Evolutionary conservation across 2,888 invertebrate genomes (phyloP), one percentile per base, ranked within the genome.

Genomic region (Machimus rusticus): DNA sequence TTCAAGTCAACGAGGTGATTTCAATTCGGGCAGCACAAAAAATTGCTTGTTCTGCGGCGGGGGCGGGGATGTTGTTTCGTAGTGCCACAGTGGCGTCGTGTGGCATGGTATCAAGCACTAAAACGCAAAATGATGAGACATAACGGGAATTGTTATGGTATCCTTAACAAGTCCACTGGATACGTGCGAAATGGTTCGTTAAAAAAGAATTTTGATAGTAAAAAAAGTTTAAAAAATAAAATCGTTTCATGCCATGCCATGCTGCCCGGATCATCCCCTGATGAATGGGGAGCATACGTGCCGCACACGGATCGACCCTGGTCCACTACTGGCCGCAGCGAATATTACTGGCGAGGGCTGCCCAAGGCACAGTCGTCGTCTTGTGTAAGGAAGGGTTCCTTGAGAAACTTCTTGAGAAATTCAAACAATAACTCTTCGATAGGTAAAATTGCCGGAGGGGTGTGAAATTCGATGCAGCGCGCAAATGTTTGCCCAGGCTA

Each of bases 121-220:
- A 77, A 78, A 76, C 55, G 82, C 19, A 86, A 86, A 86, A 86
- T 86, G 87, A 87, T 87, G 88, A 88, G 84, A 86, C 86, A 88
- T 88, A 88, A 88, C 66, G 82, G 86, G 82, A 88, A 88, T 88
- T 88, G 88, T 88, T 88, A 88, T 88, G 82, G 82, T 86, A 82
- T 88, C 81, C 86, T 88, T 88, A 88, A 88, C 88, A 86, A 88
- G 88, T 88, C 88, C 88, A 88, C 86, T 88, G 77, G 88, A 88
- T 86, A 84, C 86, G 88, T 88, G 88, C 74, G 82, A 88, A 88
- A 88, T 86, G 84, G 88, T 88, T 86, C 88, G 88, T 88, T 88
- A 88, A 88, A 88, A 66, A 86, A 82, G 39, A n/a, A n/a, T 19
- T 82, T 28, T 12, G 9, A 66, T 12, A 66, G 19, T 66, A 28